Percentiles rank a stretch among this genome's conserved stretches.
These are phyloP conservation scores for Alces alces DNA, from an alignment of 2,113 vertebrate genomes.

Conservation along the genomic window DNA sequence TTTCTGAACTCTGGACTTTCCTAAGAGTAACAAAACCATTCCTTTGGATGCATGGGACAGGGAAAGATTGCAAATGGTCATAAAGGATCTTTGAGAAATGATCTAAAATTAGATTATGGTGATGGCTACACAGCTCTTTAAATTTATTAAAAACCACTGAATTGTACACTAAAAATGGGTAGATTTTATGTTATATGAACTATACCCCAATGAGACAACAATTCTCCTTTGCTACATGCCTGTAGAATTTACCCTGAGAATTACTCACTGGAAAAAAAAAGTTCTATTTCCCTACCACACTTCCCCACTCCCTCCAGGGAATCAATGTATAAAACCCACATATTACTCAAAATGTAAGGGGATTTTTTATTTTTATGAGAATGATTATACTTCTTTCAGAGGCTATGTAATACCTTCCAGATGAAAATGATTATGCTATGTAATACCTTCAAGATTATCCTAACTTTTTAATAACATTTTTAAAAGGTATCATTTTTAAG, in stretches of 20 bases:
- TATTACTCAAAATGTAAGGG: background rate
- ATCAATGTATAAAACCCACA: background rate
- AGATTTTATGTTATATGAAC: background rate
- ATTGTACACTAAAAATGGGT: background rate
- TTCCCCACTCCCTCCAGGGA: background rate
- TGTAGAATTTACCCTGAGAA: background rate
- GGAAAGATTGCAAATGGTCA: background rate
- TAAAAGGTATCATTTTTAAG: background rate
- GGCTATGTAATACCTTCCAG: background rate
- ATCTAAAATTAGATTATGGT: background rate
- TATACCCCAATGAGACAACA: background rate
- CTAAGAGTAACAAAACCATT: background rate
- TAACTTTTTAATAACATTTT: background rate
- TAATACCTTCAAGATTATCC: background rate
- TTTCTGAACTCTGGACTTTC: background rate
- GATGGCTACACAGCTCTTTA: background rate
- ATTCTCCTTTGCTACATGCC: background rate
- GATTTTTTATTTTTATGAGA: background rate
- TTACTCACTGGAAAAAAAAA: background rate
- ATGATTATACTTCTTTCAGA: background rate
- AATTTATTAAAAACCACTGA: background rate
- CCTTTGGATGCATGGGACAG: background rate
- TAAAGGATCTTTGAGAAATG: background rate
- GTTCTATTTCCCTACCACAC: background rate
- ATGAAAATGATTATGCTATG: background rate